Conservation (phyloP, 2,888 invertebrate genomes). For the Pachymerium ferrugineum region DNA sequence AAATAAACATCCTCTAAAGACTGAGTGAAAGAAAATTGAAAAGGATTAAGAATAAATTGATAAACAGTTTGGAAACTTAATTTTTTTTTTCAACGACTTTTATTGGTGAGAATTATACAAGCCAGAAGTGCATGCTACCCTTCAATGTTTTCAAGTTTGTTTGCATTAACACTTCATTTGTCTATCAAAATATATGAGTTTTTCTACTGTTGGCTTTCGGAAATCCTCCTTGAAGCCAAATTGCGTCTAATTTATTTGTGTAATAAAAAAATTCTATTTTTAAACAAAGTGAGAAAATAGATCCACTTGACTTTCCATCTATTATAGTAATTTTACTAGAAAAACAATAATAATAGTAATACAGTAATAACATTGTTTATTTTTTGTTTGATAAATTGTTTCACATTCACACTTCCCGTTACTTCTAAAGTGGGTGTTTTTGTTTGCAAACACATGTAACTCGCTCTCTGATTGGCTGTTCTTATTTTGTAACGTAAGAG, state of each 20-base stretch:
- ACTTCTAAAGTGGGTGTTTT: no score
- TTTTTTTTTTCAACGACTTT: background rate
- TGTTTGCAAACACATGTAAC: no score
- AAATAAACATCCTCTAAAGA: no score
- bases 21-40: no score
- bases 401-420: no score
- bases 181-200: background rate
- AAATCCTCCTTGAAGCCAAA: background rate
- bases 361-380: background rate
- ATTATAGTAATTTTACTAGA: background rate
- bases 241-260: background rate
- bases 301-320: background rate
- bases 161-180: constrained; percentile 7
- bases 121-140: background rate
- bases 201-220: background rate
- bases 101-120: background rate
- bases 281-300: background rate
- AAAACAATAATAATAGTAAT: background rate
- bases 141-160: no score
- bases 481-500: no score
- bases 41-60: no score
- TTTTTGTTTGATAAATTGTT: no score
- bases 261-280: background rate
- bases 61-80: no score
- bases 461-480: no score